Evolutionary conservation across 2,797 vertebrate genomes (phyloP).

Genomic region (Melanotaenia pygmaea): DNA sequence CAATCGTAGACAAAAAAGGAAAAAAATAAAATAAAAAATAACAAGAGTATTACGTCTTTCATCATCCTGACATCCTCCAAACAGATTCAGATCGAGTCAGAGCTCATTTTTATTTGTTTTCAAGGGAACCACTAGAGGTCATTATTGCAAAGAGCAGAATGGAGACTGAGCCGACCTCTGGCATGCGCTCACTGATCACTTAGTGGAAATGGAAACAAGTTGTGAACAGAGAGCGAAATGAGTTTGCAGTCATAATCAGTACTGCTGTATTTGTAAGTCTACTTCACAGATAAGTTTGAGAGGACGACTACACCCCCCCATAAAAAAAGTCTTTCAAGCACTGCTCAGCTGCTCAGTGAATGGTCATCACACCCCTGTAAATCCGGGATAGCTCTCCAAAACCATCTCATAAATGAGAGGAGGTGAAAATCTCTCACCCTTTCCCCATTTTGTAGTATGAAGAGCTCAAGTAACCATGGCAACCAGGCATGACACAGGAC

Average conservation of each 20-base stretch:
- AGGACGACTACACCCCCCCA: background rate
- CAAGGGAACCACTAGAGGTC: slow-evolving; percentile 73
- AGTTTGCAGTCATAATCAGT: slow-evolving; percentile 52
- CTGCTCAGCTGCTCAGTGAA: slow-evolving; percentile 12
- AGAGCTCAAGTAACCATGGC: slow-evolving; percentile 70
- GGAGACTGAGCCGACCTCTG: slow-evolving; percentile 28
- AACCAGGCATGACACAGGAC: slow-evolving; percentile 68
- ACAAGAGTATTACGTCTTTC: slow-evolving; percentile 28
- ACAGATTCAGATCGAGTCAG: slow-evolving; percentile 14
- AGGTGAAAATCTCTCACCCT: slow-evolving; percentile 22
- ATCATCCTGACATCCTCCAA: slow-evolving; percentile 33
- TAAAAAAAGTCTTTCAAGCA: background rate
- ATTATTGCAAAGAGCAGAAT: slow-evolving; percentile 50
- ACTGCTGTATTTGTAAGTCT: slow-evolving; percentile 12
- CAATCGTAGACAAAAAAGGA: background rate
- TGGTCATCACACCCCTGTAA: slow-evolving; percentile 35
- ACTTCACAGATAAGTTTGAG: slow-evolving; percentile 19
- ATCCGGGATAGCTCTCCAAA: slow-evolving; percentile 25
- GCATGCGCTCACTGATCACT: slow-evolving; percentile 35
- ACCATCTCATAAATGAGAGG: slow-evolving; percentile 38
- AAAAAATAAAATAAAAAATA: background rate
- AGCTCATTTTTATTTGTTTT: slow-evolving; percentile 2
- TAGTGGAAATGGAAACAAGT: slow-evolving; percentile 61
- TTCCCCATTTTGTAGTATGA: slow-evolving; percentile 48
- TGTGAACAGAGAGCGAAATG: slow-evolving; percentile 50